Conservation (phyloP, 2,888 invertebrate genomes). For the Timandra comae region DNA sequence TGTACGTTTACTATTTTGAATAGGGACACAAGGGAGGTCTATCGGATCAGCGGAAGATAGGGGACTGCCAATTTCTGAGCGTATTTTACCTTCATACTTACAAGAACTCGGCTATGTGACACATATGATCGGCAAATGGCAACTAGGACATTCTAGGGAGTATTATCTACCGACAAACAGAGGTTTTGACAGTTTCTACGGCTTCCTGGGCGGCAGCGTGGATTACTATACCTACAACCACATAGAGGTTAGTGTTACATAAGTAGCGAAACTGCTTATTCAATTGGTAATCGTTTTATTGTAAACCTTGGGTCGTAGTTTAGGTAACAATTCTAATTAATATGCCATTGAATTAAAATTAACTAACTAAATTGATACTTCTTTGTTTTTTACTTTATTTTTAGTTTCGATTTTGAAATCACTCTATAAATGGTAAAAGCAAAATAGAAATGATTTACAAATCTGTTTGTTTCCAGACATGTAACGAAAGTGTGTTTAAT, state of each 20-base stretch:
- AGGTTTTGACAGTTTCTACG: constrained; percentile 88
- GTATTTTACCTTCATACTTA: constrained; percentile 81
- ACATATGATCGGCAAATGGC: constrained; percentile 91
- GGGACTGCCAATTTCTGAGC: constrained; percentile 81
- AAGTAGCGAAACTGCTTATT: constrained; percentile 7
- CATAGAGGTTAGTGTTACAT: constrained; percentile 32
- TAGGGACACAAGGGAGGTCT: constrained; percentile 41
- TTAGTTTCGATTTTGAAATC: too few species aligned
- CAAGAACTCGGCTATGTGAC: constrained; percentile 85
- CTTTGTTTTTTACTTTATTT: too few species aligned
- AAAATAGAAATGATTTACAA: too few species aligned
- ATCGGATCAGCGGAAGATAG: constrained; percentile 77
- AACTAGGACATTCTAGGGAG: constrained; percentile 84
- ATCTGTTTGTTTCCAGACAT: constrained; percentile 31
- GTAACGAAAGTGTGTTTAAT: constrained; percentile 31
- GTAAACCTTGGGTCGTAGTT: too few species aligned
- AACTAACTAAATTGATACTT: too few species aligned
- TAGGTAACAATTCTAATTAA: too few species aligned
- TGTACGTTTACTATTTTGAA: background rate
- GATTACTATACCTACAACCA: constrained; percentile 84
- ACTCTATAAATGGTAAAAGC: too few species aligned
- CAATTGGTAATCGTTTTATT: background rate
- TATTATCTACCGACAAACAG: constrained; percentile 83
- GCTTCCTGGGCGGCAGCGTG: constrained; percentile 86
- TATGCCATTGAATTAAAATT: too few species aligned